Percentiles rank a stretch among this genome's conserved stretches.
These are phyloP conservation scores for Penaeus chinensis DNA, from an alignment of 1,140 invertebrate species.

Conservation along the genomic window DNA sequence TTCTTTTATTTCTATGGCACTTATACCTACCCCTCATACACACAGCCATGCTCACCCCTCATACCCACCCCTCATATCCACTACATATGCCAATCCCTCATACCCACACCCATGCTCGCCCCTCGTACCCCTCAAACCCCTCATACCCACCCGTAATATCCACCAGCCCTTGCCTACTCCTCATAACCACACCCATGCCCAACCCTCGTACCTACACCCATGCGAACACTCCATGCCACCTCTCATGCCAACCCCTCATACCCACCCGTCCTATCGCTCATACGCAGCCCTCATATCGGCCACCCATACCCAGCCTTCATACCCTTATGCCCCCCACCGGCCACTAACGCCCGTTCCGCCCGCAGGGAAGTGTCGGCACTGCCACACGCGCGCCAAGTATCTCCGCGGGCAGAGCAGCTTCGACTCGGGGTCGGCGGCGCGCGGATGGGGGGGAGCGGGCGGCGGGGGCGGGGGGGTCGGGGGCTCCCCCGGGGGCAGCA, in stretches of 20 bases:
- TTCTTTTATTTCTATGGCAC: no score
- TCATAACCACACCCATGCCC: no score
- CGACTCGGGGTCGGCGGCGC: constrained; percentile 29
- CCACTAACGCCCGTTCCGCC: neutral
- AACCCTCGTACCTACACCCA: neutral
- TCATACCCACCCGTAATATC: neutral
- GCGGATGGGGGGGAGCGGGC: constrained; percentile 14
- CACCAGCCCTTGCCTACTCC: no score
- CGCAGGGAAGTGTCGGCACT: constrained; percentile 60
- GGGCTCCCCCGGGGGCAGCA: constrained; percentile 25
- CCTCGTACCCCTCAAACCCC: neutral
- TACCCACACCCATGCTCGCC: neutral
- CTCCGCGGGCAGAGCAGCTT: constrained; percentile 56
- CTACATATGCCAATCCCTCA: no score
- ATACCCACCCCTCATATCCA: no score
- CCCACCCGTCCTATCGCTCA: neutral
- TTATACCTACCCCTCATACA: no score
- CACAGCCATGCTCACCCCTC: no score
- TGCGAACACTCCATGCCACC: neutral
- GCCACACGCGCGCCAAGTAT: constrained; percentile 61
- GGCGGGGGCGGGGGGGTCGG: neutral
- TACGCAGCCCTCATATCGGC: neutral
- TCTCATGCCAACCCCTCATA: neutral
- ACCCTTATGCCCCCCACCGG: no score
- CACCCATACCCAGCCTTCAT: no score